Percentiles rank a stretch among this genome's conserved stretches.
phyloP scores from a whole-genome alignment of 2,797 vertebrate species.

The Molossus molossus region DNA sequence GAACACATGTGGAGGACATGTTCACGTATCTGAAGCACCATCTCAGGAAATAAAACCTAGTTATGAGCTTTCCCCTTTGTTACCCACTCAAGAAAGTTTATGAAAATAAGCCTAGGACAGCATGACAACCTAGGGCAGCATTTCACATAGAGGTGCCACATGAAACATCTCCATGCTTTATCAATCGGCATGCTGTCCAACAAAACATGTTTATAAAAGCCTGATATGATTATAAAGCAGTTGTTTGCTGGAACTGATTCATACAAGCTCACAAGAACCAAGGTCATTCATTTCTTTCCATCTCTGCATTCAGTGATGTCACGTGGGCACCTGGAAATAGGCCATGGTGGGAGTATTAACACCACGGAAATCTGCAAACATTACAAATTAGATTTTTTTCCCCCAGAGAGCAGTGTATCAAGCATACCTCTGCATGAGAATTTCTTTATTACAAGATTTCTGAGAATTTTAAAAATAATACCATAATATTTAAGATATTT shows the following conservation, averaged over 20 bases:
- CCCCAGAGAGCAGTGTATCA: neutral
- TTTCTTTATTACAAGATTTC: neutral
- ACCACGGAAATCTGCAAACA: neutral
- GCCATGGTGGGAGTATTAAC: neutral
- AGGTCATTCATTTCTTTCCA: neutral
- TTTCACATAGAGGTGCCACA: neutral
- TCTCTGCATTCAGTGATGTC: neutral
- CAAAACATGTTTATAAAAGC: constrained; percentile 5
- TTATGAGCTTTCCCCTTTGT: neutral
- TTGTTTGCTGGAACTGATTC: neutral
- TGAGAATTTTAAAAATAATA: neutral
- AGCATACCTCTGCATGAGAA: neutral
- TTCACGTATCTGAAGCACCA: neutral
- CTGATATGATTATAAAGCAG: neutral
- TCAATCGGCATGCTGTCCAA: neutral
- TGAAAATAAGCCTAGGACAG: neutral
- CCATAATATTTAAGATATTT: neutral
- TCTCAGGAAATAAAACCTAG: neutral
- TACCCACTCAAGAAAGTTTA: neutral
- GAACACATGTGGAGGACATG: neutral
- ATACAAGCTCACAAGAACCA: neutral
- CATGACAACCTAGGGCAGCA: neutral
- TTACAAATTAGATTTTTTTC: neutral
- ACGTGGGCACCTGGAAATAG: neutral
- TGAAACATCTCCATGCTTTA: neutral